Percentiles rank a stretch among this genome's conserved stretches.
Evolutionary conservation across 2,797 vertebrate species (phyloP).

Genomic region (Chelon auratus): DNA sequence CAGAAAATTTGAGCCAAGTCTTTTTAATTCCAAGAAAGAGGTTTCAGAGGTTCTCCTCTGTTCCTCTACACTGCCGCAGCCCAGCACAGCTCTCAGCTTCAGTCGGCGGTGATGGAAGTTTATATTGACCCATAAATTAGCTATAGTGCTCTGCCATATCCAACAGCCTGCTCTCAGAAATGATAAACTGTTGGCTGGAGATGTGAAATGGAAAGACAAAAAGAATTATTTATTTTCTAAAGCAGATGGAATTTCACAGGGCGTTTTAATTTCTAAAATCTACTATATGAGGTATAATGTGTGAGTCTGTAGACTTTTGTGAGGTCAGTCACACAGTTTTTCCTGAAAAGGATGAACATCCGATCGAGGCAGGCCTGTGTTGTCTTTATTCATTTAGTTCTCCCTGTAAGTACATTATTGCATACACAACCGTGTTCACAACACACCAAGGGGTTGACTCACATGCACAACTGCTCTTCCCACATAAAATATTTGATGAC

Average conservation of each 20-base stretch:
- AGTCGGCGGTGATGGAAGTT: conserved; percentile 74
- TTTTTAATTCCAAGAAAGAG: conserved; percentile 9
- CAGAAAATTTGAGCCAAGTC: not conserved
- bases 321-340: not conserved
- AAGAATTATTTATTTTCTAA: conserved; percentile 16
- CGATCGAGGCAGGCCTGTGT: not conserved
- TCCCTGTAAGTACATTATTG: conserved; percentile 9
- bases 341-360: conserved; percentile 17
- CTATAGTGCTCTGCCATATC: conserved; percentile 63
- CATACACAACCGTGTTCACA: conserved; percentile 2
- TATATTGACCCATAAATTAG: conserved; percentile 83
- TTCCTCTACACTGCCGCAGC: conserved; percentile 62
- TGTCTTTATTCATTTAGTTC: conserved; percentile 6
- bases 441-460: conserved; percentile 21
- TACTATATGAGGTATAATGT: not conserved
- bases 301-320: not conserved
- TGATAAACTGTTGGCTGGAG: conserved; percentile 60
- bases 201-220: conserved; percentile 40
- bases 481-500: conserved; percentile 8
- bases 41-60: conserved; percentile 58
- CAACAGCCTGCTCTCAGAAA: conserved; percentile 68
- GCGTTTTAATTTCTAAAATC: conserved; percentile 21
- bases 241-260: not conserved
- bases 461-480: conserved; percentile 17
- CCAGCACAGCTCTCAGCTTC: conserved; percentile 58